Conservation (phyloP, 2,797 vertebrate genomes). For the Macrochelys suwanniensis region DNA sequence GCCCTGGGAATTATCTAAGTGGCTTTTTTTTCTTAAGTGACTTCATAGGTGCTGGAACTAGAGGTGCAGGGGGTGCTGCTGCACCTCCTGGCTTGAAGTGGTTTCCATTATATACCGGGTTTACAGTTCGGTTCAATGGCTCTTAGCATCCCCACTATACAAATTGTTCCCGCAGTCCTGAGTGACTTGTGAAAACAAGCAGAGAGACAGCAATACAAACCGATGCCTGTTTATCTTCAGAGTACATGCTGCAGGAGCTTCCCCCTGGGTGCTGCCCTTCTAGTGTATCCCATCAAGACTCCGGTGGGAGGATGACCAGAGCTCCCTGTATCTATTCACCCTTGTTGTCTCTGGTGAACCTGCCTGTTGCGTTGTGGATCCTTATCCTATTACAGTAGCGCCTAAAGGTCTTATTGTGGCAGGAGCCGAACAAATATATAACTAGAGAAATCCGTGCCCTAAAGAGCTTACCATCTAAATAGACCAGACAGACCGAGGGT, state of each 20-base stretch:
- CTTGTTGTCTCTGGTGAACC: neutral
- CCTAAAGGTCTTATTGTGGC: neutral
- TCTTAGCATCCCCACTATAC: too few relatives aligned
- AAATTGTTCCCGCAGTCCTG: too few relatives aligned
- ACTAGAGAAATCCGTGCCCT: constrained; percentile 24
- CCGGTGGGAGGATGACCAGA: neutral
- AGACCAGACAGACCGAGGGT: neutral
- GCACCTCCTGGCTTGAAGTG: too few relatives aligned
- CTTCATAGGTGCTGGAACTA: too few relatives aligned
- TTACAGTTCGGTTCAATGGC: too few relatives aligned
- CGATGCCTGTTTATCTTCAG: neutral
- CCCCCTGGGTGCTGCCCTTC: neutral
- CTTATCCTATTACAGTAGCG: neutral
- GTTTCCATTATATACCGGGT: too few relatives aligned
- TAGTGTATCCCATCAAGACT: neutral
- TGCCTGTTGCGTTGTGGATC: neutral
- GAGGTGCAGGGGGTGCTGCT: too few relatives aligned
- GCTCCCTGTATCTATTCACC: neutral
- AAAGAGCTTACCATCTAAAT: constrained; percentile 1
- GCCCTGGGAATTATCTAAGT: neutral
- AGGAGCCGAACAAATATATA: neutral
- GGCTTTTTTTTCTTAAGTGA: neutral
- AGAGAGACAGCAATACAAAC: neutral
- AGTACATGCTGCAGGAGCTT: neutral
- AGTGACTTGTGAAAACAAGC: neutral